phyloP scores from a whole-genome alignment of 2,797 vertebrate genomes.

The Champsocephalus gunnari region DNA sequence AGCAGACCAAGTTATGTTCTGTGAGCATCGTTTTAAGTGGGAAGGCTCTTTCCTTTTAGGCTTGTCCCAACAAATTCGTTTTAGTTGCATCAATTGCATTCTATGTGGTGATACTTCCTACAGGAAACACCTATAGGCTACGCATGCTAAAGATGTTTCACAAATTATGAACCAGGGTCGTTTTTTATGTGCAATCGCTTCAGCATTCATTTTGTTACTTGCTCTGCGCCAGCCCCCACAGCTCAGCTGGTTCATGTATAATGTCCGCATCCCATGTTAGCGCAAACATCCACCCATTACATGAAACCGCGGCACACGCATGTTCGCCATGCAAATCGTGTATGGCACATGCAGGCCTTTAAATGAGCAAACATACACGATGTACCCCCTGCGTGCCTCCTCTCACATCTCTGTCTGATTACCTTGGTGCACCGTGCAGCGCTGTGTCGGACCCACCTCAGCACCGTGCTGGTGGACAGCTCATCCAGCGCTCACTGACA shows the following conservation, averaged over 20 bases:
- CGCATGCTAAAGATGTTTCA: slow-evolving; percentile 9
- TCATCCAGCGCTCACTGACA: slow-evolving; percentile 56
- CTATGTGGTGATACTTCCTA: slow-evolving; percentile 19
- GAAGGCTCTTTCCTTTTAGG: slow-evolving; percentile 44
- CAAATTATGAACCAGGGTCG: background rate
- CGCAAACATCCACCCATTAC: slow-evolving; percentile 63
- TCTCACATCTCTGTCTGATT: slow-evolving; percentile 40
- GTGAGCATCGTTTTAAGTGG: slow-evolving; percentile 8
- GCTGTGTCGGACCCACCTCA: slow-evolving; percentile 55
- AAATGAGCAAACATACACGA: slow-evolving; percentile 21
- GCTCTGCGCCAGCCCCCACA: slow-evolving; percentile 55
- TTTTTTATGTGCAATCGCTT: slow-evolving; percentile 24
- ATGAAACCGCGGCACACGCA: slow-evolving; percentile 34
- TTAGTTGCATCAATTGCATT: slow-evolving; percentile 36
- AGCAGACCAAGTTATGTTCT: background rate
- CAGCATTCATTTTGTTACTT: slow-evolving; percentile 44
- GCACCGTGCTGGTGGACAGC: slow-evolving; percentile 63
- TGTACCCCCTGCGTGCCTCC: slow-evolving; percentile 23
- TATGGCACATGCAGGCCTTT: slow-evolving; percentile 53
- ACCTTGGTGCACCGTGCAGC: slow-evolving; percentile 59
- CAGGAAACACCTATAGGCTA: slow-evolving; percentile 17
- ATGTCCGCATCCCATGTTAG: slow-evolving; percentile 69
- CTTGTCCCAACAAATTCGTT: slow-evolving; percentile 24
- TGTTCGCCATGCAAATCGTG: slow-evolving; percentile 54
- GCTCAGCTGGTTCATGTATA: slow-evolving; percentile 57